phyloP scores from a whole-genome alignment of 2,888 invertebrate genomes.

The Neoaliturus tenellus region DNA sequence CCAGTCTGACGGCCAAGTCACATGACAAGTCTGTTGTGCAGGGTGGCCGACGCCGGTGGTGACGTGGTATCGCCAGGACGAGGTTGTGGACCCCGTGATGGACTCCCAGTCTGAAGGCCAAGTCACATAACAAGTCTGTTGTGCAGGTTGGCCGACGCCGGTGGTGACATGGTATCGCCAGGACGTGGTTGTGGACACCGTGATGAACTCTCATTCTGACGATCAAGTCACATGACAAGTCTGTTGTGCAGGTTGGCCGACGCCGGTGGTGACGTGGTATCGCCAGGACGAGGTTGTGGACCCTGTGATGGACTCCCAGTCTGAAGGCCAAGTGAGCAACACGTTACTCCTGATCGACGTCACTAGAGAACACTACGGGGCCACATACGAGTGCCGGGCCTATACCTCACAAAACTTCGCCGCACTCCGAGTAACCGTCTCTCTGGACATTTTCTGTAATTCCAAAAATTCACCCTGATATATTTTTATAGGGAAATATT shows the following conservation, averaged over 20 bases:
- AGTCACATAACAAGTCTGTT: no score
- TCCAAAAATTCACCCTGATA: no score
- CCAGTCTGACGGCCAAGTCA: no score
- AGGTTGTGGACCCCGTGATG: no score
- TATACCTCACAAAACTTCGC: slow-evolving; percentile 20
- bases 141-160: slow-evolving; percentile 21
- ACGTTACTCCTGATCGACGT: slow-evolving; percentile 37
- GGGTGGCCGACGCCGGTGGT: slow-evolving; percentile 40
- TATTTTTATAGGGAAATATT: no score
- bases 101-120: no score
- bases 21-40: no score
- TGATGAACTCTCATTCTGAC: background rate
- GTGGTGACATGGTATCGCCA: background rate
- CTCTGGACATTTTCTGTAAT: slow-evolving; percentile 66
- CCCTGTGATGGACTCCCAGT: background rate
- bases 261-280: slow-evolving; percentile 47
- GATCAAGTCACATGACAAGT: background rate
- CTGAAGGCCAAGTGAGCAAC: slow-evolving; percentile 43
- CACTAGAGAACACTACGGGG: slow-evolving; percentile 42
- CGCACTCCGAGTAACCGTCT: slow-evolving; percentile 11
- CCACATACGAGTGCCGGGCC: slow-evolving; percentile 44
- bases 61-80: slow-evolving; percentile 30
- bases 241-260: slow-evolving; percentile 23
- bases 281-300: slow-evolving; percentile 20
- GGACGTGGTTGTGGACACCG: slow-evolving; percentile 19